Evolutionary conservation across 2,888 invertebrate species (phyloP).

Genomic region (Phyllotreta cruciferae): DNA sequence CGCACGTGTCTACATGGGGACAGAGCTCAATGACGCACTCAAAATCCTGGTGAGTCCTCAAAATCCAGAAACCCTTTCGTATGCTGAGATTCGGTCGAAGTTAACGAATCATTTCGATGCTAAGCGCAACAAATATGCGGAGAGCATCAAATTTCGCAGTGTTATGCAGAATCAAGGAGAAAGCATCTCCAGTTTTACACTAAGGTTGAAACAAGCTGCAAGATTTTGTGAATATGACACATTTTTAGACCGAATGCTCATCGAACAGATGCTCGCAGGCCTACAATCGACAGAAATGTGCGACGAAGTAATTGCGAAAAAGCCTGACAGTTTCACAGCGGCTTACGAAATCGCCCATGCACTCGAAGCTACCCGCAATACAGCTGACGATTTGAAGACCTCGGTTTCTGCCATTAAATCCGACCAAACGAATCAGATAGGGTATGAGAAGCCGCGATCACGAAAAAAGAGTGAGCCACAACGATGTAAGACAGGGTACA

Average conservation of each 20-base stretch:
- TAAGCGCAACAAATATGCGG: not conserved
- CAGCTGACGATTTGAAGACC: not conserved
- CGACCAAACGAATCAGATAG: not conserved
- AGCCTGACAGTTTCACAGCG: not conserved
- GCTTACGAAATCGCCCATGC: too few relatives aligned
- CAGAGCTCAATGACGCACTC: not conserved
- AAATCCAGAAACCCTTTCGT: not conserved
- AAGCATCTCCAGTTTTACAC: not conserved
- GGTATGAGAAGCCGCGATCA: not conserved
- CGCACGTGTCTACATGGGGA: not conserved
- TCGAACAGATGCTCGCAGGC: constrained; percentile 10
- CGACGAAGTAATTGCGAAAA: constrained; percentile 16
- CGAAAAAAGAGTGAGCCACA: not conserved
- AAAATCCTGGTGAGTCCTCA: not conserved
- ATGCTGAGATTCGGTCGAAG: not conserved
- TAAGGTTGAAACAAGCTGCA: not conserved
- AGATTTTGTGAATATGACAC: not conserved
- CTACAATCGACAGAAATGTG: constrained; percentile 9
- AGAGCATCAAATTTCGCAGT: not conserved
- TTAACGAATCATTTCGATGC: not conserved
- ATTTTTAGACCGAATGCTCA: constrained; percentile 5
- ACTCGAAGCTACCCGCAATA: not conserved
- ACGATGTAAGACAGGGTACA: too few relatives aligned
- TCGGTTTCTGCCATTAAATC: too few relatives aligned
- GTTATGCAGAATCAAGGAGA: not conserved